These are phyloP conservation scores for Phyllostomus discolor DNA, from an alignment of 2,113 vertebrate genomes.

Conservation along the genomic window DNA sequence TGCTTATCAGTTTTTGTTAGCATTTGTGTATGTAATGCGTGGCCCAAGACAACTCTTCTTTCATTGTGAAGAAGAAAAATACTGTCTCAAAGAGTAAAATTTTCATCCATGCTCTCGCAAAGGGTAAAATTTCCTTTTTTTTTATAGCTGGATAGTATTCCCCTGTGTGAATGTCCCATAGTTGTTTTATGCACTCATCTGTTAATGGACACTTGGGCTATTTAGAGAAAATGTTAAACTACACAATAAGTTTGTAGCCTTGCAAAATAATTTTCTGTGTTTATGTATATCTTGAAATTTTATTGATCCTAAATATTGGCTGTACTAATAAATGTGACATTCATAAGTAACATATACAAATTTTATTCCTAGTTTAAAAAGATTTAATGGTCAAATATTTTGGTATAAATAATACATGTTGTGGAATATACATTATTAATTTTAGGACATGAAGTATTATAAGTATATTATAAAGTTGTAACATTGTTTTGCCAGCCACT, in stretches of 20 bases:
- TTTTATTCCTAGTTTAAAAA: conserved; percentile 30
- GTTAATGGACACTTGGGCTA: no score
- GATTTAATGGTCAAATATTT: conserved; percentile 6
- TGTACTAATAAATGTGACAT: conserved; percentile 6
- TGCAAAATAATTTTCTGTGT: not conserved
- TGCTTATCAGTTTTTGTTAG: no score
- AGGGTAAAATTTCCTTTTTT: no score
- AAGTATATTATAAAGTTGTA: not conserved
- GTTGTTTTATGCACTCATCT: no score
- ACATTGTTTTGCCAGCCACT: not conserved
- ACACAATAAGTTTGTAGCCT: not conserved
- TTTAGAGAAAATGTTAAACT: not conserved
- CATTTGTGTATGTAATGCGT: no score
- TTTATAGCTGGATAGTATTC: no score
- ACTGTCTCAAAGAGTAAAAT: no score
- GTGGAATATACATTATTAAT: not conserved
- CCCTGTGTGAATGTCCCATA: no score
- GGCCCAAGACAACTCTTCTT: no score
- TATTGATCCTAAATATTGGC: not conserved
- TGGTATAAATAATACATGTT: not conserved
- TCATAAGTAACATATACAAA: not conserved
- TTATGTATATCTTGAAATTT: conserved; percentile 14
- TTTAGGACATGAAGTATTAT: not conserved
- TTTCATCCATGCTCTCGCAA: no score
- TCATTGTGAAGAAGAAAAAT: no score